Conservation (phyloP, 2,113 vertebrate species). For the Meles meles region DNA sequence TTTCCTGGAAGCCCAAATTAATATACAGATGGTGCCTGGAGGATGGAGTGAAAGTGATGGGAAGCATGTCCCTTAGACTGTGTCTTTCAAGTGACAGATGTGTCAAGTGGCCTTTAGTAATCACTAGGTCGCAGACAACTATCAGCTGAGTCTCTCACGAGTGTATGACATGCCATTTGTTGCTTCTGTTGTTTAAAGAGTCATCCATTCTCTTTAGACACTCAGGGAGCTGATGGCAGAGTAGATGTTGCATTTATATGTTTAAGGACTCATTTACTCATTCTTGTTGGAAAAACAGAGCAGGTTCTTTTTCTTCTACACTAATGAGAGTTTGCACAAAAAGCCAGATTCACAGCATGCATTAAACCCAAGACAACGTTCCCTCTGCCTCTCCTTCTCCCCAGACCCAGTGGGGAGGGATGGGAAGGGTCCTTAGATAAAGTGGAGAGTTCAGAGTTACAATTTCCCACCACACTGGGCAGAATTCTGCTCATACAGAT, state of each 20-base stretch:
- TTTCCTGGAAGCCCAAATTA: constrained; percentile 15
- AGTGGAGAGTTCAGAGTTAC: not conserved
- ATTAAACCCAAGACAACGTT: not conserved
- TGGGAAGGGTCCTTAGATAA: not conserved
- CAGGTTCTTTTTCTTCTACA: not conserved
- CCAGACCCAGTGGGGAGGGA: not conserved
- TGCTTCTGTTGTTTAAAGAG: not conserved
- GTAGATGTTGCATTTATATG: not conserved
- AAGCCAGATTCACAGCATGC: not conserved
- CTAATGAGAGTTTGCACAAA: not conserved
- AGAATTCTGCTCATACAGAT: not conserved
- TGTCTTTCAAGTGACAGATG: constrained; percentile 53
- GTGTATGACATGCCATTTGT: not conserved
- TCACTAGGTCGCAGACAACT: not conserved
- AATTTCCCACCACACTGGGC: not conserved
- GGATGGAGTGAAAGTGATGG: not conserved
- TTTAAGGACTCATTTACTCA: constrained; percentile 40
- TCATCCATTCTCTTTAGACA: constrained; percentile 10
- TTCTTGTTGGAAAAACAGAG: not conserved
- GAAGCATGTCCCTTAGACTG: not conserved
- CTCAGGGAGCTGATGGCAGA: not conserved
- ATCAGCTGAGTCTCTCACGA: not conserved
- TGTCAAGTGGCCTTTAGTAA: constrained; percentile 39
- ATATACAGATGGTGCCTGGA: not conserved
- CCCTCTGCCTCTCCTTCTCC: not conserved